Base-by-base conservation (phyloP, 2,797 vertebrate genomes). In the Melanotaenia maccullochi region DNA sequence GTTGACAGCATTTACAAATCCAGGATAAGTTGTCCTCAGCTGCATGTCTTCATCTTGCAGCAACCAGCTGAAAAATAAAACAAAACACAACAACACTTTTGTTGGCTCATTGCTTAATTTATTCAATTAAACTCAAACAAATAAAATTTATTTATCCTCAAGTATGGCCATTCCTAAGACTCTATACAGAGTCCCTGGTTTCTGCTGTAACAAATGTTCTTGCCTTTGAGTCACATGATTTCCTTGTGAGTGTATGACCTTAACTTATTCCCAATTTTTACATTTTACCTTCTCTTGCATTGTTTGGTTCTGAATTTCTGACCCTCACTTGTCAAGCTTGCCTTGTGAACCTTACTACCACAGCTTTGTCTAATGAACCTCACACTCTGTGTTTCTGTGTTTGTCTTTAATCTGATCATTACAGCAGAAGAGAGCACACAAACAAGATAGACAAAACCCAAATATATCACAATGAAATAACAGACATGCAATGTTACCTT, bases 1-100 rank as follows among this genome's bases (percentile, higher is more conserved):
- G 68, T 96, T 94, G 47, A 97, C 95, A 0, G 97, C 96, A 2
- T 94, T 87, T 0, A 93, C 86, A 81, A 97, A 98, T 60, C 94
- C 94, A 51, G 82, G 81, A 83, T 96, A 91, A 0, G 95, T 97
- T 2, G 96, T 97, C 68, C 97, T 95, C 80, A 98, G 73, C 67
- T 93, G 88, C 94, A 96, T 93, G 60, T 88, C 67, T 35, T 94
- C 93, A 79, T 98, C 94, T 63, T 90, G 95, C 68, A 98, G 89
- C 28, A 99, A 87, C 97, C 97, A 97, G 79, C 97, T 98, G 69
- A 54, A 75, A 82, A 33, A 65, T 47, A 73, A 33, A 33, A 67
- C 36, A 3, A 67, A 65, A 64, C 38, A 71, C 0, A 1, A 54
- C 2, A 42, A 44, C 6, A 57, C 40, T 18, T 22, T 16, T 20